Conservation (phyloP, 2,113 vertebrate species). For the Rhadina sibilatrix region DNA sequence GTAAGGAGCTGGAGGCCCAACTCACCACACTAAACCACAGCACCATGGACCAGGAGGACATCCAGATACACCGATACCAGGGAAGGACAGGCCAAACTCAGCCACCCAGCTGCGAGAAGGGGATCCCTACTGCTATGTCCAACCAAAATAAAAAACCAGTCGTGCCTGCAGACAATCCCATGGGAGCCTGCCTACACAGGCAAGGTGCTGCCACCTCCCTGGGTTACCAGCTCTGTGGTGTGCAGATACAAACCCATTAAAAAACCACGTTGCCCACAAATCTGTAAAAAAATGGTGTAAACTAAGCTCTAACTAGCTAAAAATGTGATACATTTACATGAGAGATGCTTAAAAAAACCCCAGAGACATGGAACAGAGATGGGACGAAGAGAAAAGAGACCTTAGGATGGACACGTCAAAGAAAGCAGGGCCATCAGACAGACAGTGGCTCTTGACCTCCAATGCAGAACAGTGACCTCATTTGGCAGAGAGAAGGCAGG, state of each 20-base stretch:
- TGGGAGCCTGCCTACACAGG: rapidly evolving
- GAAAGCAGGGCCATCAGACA: background rate
- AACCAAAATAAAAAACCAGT: background rate
- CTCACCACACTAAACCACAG: rapidly evolving
- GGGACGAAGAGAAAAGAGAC: background rate
- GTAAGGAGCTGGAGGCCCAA: background rate
- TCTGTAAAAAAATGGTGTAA: background rate
- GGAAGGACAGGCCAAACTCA: background rate
- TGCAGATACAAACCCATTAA: background rate
- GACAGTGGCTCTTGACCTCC: background rate
- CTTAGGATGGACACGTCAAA: background rate
- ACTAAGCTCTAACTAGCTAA: background rate
- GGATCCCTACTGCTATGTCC: background rate
- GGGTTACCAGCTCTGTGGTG: background rate
- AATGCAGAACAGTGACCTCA: background rate
- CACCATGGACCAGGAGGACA: rapidly evolving
- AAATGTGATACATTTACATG: background rate
- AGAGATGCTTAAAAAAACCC: background rate
- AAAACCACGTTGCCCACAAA: background rate
- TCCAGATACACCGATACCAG: rapidly evolving
- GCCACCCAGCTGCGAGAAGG: background rate
- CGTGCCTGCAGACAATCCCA: rapidly evolving
- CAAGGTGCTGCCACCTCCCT: background rate
- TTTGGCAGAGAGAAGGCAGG: background rate
- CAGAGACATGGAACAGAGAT: background rate